Evolutionary conservation across 2,888 invertebrate genomes (phyloP).

Genomic region (Trachelus tabidus): DNA sequence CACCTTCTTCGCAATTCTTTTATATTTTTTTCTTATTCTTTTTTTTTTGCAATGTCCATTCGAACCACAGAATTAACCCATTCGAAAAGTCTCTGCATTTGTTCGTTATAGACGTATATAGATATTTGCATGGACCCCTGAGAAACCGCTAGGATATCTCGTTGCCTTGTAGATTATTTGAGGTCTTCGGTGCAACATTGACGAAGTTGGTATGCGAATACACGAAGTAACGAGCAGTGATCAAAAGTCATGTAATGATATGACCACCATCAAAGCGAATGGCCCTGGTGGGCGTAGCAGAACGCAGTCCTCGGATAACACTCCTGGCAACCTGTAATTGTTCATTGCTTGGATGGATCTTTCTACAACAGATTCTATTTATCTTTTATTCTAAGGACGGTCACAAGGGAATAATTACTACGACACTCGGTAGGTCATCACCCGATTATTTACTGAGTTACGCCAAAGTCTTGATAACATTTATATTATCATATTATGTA

Average conservation of each 20-base stretch:
- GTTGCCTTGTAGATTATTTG: neutral
- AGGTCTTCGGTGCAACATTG: conserved; percentile 41
- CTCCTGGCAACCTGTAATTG: neutral
- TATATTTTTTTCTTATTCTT: neutral
- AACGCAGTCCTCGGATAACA: conserved; percentile 17
- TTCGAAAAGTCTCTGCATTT: neutral
- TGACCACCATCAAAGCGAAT: conserved; percentile 50
- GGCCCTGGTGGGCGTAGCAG: conserved; percentile 45
- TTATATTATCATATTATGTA: no score
- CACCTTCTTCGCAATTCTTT: neutral
- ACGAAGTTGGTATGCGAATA: conserved; percentile 53
- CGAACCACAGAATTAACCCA: neutral
- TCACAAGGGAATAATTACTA: neutral
- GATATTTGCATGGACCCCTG: neutral
- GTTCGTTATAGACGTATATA: neutral
- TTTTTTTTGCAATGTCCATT: neutral
- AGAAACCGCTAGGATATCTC: neutral
- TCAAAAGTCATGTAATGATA: conserved; percentile 61
- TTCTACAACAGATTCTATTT: neutral
- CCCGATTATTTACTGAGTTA: no score
- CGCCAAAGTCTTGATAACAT: no score
- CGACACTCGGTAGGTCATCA: neutral
- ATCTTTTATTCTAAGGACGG: neutral
- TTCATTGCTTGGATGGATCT: neutral
- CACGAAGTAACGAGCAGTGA: conserved; percentile 47